These are phyloP conservation scores for Celastrina argiolus DNA, from an alignment of 2,888 invertebrate genomes.

Conservation along the genomic window DNA sequence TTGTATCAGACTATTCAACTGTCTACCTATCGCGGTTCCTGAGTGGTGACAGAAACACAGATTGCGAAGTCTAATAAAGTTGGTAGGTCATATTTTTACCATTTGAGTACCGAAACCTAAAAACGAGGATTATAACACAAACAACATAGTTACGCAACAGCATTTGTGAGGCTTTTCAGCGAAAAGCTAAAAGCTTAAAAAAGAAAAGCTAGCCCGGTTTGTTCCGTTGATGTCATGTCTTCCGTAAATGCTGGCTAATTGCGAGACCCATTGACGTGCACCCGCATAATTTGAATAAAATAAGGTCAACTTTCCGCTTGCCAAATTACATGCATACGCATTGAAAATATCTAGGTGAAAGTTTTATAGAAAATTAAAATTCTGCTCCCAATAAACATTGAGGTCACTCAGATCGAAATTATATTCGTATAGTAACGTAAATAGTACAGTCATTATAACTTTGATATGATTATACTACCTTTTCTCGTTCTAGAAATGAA, in stretches of 20 bases:
- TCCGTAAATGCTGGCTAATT: conserved; percentile 20
- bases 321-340: conserved; percentile 10
- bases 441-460: too few relatives aligned
- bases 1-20: too few relatives aligned
- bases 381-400: background rate
- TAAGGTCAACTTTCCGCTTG: conserved; percentile 1
- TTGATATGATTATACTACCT: too few relatives aligned
- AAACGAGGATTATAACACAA: background rate
- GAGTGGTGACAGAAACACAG: too few relatives aligned
- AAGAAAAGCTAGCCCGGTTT: background rate
- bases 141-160: background rate
- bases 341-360: background rate
- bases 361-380: background rate
- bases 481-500: too few relatives aligned
- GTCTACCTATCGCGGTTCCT: too few relatives aligned
- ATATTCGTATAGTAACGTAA: background rate
- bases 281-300: conserved; percentile 22
- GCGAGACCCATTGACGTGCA: conserved; percentile 14
- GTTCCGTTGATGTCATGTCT: background rate
- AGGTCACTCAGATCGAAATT: background rate
- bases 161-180: background rate
- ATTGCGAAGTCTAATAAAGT: too few relatives aligned
- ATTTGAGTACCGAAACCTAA: too few relatives aligned
- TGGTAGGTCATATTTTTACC: too few relatives aligned
- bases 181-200: too few relatives aligned